Evolutionary conservation across 2,797 vertebrate genomes (phyloP).

Genomic region (Okamejei kenojei): DNA sequence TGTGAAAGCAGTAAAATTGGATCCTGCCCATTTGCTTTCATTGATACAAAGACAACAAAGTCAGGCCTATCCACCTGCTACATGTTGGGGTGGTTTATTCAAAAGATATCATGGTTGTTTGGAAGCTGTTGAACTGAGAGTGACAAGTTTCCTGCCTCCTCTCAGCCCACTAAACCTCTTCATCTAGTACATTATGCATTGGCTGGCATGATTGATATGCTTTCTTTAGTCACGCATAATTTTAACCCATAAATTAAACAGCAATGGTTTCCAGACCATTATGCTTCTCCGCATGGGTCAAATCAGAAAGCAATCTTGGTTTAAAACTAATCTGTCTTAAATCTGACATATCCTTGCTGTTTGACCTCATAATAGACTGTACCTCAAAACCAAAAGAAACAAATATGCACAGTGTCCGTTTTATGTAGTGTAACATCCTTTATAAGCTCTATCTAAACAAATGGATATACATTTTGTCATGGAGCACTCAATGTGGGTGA

Average conservation of each 20-base stretch:
- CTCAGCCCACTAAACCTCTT: slow-evolving; percentile 57
- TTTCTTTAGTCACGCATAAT: slow-evolving; percentile 82
- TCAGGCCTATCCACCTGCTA: slow-evolving; percentile 70
- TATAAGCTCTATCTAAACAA: background rate
- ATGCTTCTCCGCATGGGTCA: slow-evolving; percentile 71
- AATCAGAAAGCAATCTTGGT: slow-evolving; percentile 50
- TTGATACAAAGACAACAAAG: slow-evolving; percentile 29
- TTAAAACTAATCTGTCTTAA: slow-evolving; percentile 38
- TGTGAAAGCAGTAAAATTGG: background rate
- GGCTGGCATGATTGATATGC: slow-evolving; percentile 84
- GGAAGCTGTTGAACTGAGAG: slow-evolving; percentile 64
- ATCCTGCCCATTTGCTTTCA: background rate
- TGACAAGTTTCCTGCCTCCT: slow-evolving; percentile 57
- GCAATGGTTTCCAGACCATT: slow-evolving; percentile 67
- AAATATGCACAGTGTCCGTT: slow-evolving; percentile 26
- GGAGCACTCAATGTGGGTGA: background rate
- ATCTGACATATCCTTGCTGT: slow-evolving; percentile 31
- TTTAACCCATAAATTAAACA: slow-evolving; percentile 84
- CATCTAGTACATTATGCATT: slow-evolving; percentile 67
- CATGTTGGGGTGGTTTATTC: slow-evolving; percentile 71
- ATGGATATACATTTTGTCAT: background rate
- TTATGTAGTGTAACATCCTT: background rate
- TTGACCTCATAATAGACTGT: slow-evolving; percentile 33
- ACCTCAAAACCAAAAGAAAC: slow-evolving; percentile 27
- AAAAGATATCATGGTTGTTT: slow-evolving; percentile 71